Percentiles rank a stretch among this genome's conserved stretches.
Evolutionary conservation across 2,888 invertebrate species (phyloP).

Genomic region (Cremastinae sp.): DNA sequence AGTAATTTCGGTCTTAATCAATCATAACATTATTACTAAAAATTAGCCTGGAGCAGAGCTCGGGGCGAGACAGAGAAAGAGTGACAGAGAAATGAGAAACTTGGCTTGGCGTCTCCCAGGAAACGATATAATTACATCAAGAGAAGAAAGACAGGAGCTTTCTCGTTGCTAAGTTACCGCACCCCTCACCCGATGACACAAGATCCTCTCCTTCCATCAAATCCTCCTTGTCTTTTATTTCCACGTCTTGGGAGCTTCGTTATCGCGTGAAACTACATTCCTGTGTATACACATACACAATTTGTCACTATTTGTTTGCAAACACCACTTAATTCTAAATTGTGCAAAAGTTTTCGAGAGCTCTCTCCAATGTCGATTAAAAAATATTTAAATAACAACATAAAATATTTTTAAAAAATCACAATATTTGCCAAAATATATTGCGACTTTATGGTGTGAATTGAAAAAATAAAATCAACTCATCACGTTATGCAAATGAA

Average conservation of each 20-base stretch:
- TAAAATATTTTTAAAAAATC: neutral
- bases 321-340: too few relatives aligned
- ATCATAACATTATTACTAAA: neutral
- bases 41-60: slow-evolving; percentile 3
- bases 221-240: slow-evolving; percentile 9
- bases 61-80: neutral
- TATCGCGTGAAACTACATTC: too few relatives aligned
- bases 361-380: too few relatives aligned
- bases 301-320: too few relatives aligned
- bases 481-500: neutral
- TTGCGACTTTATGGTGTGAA: too few relatives aligned
- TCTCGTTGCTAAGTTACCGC: slow-evolving; percentile 33
- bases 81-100: slow-evolving; percentile 1
- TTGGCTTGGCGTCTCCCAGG: slow-evolving; percentile 4
- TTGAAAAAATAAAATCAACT: too few relatives aligned
- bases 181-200: slow-evolving; percentile 32
- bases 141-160: slow-evolving; percentile 25
- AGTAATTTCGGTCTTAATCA: too few relatives aligned
- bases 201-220: slow-evolving; percentile 19
- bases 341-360: too few relatives aligned
- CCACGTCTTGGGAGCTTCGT: neutral
- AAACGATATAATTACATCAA: slow-evolving; percentile 29
- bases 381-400: too few relatives aligned
- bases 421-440: too few relatives aligned
- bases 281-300: too few relatives aligned